A percentile compares a stretch with the other conserved stretches of the same genome.
phyloP scores from a whole-genome alignment of 1,140 invertebrate species.

The Lepidostoma basale region DNA sequence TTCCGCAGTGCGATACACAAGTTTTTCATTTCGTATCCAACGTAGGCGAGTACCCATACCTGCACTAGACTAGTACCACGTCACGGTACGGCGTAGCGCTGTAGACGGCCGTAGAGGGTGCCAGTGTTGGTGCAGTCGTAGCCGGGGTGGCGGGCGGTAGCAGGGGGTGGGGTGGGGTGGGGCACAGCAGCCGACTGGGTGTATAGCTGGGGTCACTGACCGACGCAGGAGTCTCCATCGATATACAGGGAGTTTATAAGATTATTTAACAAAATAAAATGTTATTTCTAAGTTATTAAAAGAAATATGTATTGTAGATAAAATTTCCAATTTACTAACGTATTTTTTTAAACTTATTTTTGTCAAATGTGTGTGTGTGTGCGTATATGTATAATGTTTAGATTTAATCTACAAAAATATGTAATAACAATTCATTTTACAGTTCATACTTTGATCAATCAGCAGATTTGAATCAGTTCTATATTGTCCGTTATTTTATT shows the following conservation, averaged over 20 bases:
- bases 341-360: too few relatives aligned
- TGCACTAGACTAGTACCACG: neutral
- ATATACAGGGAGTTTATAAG: neutral
- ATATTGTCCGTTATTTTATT: too few relatives aligned
- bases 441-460: too few relatives aligned
- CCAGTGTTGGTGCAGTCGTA: neutral
- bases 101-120: conserved; percentile 17
- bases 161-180: neutral
- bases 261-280: neutral
- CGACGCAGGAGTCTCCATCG: conserved; percentile 27
- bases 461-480: too few relatives aligned
- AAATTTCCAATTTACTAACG: too few relatives aligned
- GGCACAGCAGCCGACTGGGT: conserved; percentile 31
- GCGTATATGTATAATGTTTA: too few relatives aligned
- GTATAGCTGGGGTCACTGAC: conserved; percentile 30
- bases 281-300: neutral
- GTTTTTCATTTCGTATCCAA: neutral
- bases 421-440: too few relatives aligned
- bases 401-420: too few relatives aligned
- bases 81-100: neutral
- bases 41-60: neutral
- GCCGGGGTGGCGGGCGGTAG: neutral
- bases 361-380: too few relatives aligned
- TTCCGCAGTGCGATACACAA: conserved; percentile 42
- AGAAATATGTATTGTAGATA: neutral